These are phyloP conservation scores for Scaptomyza reducta DNA, from an alignment of 2,888 invertebrate species.

Conservation along the genomic window DNA sequence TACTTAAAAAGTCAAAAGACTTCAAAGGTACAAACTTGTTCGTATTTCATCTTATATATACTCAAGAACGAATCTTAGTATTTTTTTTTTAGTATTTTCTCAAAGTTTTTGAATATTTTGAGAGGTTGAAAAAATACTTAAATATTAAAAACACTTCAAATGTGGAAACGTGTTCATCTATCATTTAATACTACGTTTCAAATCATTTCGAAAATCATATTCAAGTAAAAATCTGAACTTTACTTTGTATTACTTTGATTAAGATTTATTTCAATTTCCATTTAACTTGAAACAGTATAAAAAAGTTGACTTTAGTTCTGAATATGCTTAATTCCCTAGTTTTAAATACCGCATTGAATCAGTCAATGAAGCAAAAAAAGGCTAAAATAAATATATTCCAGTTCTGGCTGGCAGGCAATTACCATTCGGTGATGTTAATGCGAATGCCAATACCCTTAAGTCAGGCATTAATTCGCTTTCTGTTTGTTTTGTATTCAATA, in stretches of 20 bases:
- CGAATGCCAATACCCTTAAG: constrained; percentile 30
- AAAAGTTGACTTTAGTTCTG: background rate
- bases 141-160: no score
- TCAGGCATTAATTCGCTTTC: constrained; percentile 23
- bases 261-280: constrained; percentile 1
- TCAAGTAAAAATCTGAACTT: no score
- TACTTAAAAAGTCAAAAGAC: no score
- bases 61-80: no score
- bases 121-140: no score
- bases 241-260: background rate
- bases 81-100: no score
- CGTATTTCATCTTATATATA: no score
- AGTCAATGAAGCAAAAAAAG: constrained; percentile 2
- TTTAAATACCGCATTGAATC: constrained; percentile 11
- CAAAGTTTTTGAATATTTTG: no score
- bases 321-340: background rate
- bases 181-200: no score
- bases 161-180: no score
- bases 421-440: constrained; percentile 31
- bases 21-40: no score
- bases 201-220: no score
- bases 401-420: constrained; percentile 21
- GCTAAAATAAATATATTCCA: constrained; percentile 7
- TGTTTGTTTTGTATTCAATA: constrained; percentile 17
- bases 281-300: background rate